Evolutionary conservation across 2,113 vertebrate species (phyloP).

Genomic region (Thryonomys swinderianus): DNA sequence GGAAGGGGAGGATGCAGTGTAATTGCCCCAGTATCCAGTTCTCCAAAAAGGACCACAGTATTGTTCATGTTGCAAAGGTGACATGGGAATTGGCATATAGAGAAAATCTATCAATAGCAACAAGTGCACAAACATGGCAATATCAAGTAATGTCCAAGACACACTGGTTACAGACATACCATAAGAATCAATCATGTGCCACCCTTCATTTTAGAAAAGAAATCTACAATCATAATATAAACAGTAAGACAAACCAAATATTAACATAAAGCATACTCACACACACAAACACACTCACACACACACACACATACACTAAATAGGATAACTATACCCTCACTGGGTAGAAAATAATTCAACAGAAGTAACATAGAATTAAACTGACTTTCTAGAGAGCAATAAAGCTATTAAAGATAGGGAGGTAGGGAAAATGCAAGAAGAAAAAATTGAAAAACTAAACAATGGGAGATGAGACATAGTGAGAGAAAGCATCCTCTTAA

Average conservation of each 20-base stretch:
- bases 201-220: neutral
- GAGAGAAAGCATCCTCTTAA: neutral
- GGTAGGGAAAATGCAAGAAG: neutral
- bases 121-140: too few species aligned
- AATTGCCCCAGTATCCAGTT: neutral
- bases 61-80: neutral
- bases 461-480: neutral
- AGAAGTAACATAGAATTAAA: neutral
- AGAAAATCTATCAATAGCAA: neutral
- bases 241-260: neutral
- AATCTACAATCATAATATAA: neutral
- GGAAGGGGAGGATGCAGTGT: neutral
- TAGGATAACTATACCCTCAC: neutral
- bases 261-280: neutral
- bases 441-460: neutral
- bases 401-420: neutral
- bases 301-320: neutral
- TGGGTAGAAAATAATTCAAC: neutral
- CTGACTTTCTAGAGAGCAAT: neutral
- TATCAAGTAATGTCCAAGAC: neutral
- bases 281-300: too few species aligned
- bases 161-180: neutral
- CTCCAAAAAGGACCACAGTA: neutral
- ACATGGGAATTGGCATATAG: neutral
- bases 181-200: neutral